Percentiles rank a stretch among this genome's conserved stretches.
Conservation (phyloP, 2,113 vertebrate species). For the Noturus placidus region DNA sequence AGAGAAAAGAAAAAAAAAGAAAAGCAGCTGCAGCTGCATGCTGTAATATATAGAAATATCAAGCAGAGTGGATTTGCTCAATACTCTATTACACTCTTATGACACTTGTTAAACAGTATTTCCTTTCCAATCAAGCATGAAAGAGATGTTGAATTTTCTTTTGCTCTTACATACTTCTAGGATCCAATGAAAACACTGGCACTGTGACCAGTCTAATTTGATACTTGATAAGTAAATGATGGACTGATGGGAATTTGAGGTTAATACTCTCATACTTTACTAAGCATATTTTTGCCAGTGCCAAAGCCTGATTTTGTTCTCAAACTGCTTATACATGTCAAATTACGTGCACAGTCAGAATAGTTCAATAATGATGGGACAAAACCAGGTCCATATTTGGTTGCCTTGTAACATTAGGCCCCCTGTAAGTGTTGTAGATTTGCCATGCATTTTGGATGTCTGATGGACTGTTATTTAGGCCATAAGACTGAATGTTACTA, state of each 20-base stretch:
- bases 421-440: conserved; percentile 35
- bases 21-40: background rate
- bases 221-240: conserved; percentile 45
- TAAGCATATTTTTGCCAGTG: conserved; percentile 40
- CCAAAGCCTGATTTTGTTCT: conserved; percentile 34
- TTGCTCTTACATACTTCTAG: conserved; percentile 26
- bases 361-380: conserved; percentile 39
- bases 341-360: conserved; percentile 37
- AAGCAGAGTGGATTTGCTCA: conserved; percentile 37
- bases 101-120: conserved; percentile 41
- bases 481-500: conserved; percentile 44
- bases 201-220: conserved; percentile 34
- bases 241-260: conserved; percentile 39
- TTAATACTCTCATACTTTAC: conserved; percentile 34
- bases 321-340: conserved; percentile 45
- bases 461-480: conserved; percentile 51
- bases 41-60: conserved; percentile 25
- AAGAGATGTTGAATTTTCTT: conserved; percentile 21
- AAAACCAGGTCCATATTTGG: conserved; percentile 42
- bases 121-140: conserved; percentile 37
- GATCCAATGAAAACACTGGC: conserved; percentile 42
- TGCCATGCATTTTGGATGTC: conserved; percentile 34
- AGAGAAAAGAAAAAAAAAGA: background rate
- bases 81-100: conserved; percentile 39
- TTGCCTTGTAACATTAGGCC: conserved; percentile 41